Base-by-base conservation (phyloP, 2,113 vertebrate species). In the Lichenostomus cassidix region DNA sequence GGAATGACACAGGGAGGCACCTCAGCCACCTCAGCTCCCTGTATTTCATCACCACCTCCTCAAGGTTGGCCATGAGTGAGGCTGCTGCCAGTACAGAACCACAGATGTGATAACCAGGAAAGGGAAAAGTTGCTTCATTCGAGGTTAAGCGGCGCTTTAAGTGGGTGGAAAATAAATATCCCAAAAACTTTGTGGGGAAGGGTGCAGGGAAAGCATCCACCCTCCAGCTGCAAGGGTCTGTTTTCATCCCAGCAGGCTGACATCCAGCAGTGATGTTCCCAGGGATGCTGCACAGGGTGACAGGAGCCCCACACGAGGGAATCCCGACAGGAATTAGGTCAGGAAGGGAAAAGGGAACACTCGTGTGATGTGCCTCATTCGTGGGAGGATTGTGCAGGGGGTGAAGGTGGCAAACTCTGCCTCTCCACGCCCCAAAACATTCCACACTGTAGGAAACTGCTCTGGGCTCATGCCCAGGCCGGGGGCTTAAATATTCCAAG, bases 151-250 rank as follows among this genome's bases (percentile, higher is more conserved):
- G 0, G 39, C 42, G 19, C 37, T 37, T 42, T 6, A 6, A 22
- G 37, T 7, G 24, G 15, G 55, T 58, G 42, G 55, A 39, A 47
- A 68, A 73, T 1, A 58, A 68, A 73, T 1, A 78, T 5, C 39
- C n/a, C 20, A 20, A 3, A 52, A 83, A 59, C 64, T 37, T 10
- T 0, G 2, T 0, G 2, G 29, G 17, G 2, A 53, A 69, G 29
- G 18, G 33, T 13, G 28, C 63, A 47, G 56, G 33, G 52, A 62
- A 62, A 71, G 56, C 31, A n/a, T 16, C 68, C 22, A 37, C 11
- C 25, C 46, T 52, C 20, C 83, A 55, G 65, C 56, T 52, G 47
- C 52, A 23, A 28, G 64, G 50, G 31, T 10, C 68, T 33, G 23
- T 5, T 31, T 56, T 42, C 83, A 37, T 4, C 52, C 76, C 15